phyloP scores from a whole-genome alignment of 2,888 invertebrate genomes.

The Melipona bicolor region DNA sequence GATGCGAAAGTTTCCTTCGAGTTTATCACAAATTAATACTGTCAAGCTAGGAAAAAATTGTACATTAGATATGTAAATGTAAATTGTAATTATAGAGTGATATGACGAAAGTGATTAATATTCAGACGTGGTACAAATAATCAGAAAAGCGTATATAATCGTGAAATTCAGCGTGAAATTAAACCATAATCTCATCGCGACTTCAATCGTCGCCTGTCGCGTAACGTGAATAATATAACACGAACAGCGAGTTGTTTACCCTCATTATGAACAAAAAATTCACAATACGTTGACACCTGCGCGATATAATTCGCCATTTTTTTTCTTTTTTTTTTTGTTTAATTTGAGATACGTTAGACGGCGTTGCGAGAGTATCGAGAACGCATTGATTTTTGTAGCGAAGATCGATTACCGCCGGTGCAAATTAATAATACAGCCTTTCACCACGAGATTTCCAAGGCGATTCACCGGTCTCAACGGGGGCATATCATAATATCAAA shows the following conservation, averaged over 20 bases:
- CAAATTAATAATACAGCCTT: slow-evolving; percentile 62
- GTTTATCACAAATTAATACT: neutral
- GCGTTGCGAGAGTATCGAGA: slow-evolving; percentile 45
- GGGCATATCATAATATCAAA: slow-evolving; percentile 42
- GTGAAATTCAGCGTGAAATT: neutral
- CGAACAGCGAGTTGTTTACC: neutral
- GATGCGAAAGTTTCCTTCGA: neutral
- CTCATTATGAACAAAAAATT: neutral
- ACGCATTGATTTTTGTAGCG: slow-evolving; percentile 45
- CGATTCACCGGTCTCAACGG: slow-evolving; percentile 35
- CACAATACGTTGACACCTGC: neutral
- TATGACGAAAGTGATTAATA: neutral
- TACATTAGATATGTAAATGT: neutral
- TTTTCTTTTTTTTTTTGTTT: neutral
- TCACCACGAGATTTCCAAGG: slow-evolving; percentile 57
- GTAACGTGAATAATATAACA: neutral
- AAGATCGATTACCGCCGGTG: slow-evolving; percentile 55
- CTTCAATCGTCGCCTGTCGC: too few relatives aligned
- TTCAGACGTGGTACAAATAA: neutral
- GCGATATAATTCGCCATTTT: slow-evolving; percentile 10
- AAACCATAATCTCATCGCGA: neutral
- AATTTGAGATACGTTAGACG: slow-evolving; percentile 26
- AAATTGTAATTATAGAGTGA: neutral
- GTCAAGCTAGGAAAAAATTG: neutral
- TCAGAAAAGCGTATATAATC: neutral